A percentile compares a stretch with the other conserved stretches of the same genome.
phyloP scores from a whole-genome alignment of 1,140 invertebrate genomes.

The Hypothenemus hampei region DNA sequence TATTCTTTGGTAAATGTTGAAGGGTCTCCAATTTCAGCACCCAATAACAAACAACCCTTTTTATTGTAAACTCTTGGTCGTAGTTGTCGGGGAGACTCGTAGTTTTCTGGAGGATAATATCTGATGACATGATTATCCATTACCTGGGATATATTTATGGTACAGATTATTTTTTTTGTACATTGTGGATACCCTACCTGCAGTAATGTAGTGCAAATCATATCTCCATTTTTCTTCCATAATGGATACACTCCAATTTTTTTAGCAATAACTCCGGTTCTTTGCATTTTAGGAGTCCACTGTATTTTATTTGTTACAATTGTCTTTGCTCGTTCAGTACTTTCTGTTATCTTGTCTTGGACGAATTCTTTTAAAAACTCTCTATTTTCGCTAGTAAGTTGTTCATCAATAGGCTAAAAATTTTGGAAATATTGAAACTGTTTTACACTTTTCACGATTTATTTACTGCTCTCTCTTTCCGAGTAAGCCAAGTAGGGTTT shows the following conservation, averaged over 20 bases:
- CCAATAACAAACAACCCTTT: constrained; percentile 75
- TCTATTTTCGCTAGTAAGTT: constrained; percentile 73
- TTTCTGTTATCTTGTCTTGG: constrained; percentile 53
- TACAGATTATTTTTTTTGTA: background rate
- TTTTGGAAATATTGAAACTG: too few relatives aligned
- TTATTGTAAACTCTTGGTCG: constrained; percentile 43
- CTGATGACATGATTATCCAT: constrained; percentile 94
- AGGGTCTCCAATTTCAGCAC: constrained; percentile 85
- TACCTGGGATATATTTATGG: constrained; percentile 56
- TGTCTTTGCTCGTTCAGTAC: constrained; percentile 50
- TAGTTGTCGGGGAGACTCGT: constrained; percentile 52
- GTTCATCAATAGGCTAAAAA: constrained; percentile 61
- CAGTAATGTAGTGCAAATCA: constrained; percentile 72
- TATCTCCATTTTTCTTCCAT: constrained; percentile 84
- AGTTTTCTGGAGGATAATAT: constrained; percentile 82
- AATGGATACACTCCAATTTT: constrained; percentile 93
- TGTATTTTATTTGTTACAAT: constrained; percentile 47
- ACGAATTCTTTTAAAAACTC: constrained; percentile 77
- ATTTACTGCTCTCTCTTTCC: constrained; percentile 50
- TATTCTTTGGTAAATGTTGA: constrained; percentile 84
- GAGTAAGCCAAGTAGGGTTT: constrained; percentile 55
- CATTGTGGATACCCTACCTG: constrained; percentile 57
- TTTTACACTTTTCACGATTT: constrained; percentile 5
- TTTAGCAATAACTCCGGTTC: constrained; percentile 82
- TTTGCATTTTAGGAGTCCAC: constrained; percentile 60